These are phyloP conservation scores for Syngnathus acus DNA, from an alignment of 2,797 vertebrate species.

Conservation along the genomic window DNA sequence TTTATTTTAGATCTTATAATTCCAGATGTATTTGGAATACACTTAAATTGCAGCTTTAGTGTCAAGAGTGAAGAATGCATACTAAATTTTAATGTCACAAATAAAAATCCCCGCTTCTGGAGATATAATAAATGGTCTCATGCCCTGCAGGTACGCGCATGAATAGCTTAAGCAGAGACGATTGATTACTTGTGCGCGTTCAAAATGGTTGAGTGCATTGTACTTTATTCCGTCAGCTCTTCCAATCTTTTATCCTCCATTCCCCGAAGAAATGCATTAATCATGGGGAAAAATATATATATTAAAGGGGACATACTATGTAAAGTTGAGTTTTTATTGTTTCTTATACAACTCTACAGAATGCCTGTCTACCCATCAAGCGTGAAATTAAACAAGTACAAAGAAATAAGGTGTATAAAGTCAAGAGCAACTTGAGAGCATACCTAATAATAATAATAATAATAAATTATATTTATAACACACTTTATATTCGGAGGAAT, in stretches of 20 bases:
- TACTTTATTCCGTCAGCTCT: background rate
- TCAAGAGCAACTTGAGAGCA: background rate
- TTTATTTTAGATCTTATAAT: too few species aligned
- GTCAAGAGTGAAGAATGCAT: background rate
- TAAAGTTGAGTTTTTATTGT: background rate
- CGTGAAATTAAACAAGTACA: background rate
- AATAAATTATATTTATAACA: too few species aligned
- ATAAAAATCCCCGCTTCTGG: background rate
- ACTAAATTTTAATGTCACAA: background rate
- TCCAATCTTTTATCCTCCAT: background rate
- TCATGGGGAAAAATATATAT: background rate
- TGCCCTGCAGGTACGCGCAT: background rate
- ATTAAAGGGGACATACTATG: background rate
- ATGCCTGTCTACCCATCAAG: background rate
- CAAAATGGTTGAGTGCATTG: slow-evolving; percentile 2
- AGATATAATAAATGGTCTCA: background rate
- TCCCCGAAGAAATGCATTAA: slow-evolving; percentile 1
- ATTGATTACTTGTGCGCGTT: background rate
- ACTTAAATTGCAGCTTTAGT: background rate
- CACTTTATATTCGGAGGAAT: too few species aligned
- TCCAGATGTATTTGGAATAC: too few species aligned
- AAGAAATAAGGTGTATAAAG: too few species aligned
- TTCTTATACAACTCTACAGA: background rate
- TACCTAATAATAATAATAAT: background rate
- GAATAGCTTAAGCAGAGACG: background rate